Evolutionary conservation across 1,140 invertebrate species (phyloP).

Genomic region (Rhopalosiphum maidis): DNA sequence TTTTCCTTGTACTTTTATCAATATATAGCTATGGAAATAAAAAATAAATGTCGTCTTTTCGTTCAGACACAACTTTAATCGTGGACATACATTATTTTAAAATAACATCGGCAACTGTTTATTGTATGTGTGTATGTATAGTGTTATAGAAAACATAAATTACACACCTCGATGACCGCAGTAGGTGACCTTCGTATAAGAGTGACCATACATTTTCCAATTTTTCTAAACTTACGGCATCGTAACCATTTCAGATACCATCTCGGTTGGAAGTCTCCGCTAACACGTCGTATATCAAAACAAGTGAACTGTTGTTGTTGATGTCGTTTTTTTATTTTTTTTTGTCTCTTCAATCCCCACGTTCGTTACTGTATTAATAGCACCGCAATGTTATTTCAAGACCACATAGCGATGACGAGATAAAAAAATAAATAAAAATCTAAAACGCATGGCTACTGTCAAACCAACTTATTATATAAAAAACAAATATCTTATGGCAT

Average conservation of each 20-base stretch:
- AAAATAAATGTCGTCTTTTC: neutral
- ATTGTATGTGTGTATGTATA: neutral
- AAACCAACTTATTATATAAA: neutral
- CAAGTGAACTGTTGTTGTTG: neutral
- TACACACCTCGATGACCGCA: neutral
- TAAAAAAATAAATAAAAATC: neutral
- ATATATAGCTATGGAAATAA: neutral
- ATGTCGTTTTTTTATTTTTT: neutral
- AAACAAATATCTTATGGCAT: neutral
- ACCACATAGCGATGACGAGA: neutral
- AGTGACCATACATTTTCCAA: constrained; percentile 24
- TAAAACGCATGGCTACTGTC: neutral
- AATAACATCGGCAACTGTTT: neutral
- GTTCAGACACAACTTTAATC: neutral
- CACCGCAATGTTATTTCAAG: neutral
- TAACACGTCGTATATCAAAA: constrained; percentile 18
- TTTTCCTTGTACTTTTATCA: neutral
- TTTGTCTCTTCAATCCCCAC: neutral
- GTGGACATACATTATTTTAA: neutral
- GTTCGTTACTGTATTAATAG: neutral
- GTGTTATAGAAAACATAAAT: constrained; percentile 26
- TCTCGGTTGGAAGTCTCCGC: neutral
- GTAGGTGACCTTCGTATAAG: constrained; percentile 17
- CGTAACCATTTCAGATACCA: neutral
- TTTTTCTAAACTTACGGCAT: neutral